phyloP scores from a whole-genome alignment of 2,797 vertebrate genomes.

The Cetoscarus ocellatus region DNA sequence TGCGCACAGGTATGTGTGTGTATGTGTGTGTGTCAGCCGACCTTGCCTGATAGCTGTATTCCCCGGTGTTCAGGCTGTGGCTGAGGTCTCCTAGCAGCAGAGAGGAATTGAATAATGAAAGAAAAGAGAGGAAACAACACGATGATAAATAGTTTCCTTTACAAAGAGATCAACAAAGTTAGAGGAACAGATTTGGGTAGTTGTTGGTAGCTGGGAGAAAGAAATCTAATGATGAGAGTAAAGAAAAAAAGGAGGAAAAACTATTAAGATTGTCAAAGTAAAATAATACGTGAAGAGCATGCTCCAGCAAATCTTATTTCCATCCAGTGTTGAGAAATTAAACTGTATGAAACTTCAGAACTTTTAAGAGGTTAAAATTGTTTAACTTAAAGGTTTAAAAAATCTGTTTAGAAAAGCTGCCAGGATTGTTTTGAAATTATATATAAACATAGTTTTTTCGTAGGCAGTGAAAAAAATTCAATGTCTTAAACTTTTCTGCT shows the following conservation, averaged over 20 bases:
- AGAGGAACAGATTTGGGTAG: background rate
- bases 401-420: no score
- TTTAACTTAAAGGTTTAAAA: no score
- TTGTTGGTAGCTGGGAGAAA: background rate
- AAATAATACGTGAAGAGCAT: no score
- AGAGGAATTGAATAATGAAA: constrained; percentile 19
- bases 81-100: constrained; percentile 51
- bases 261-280: background rate
- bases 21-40: constrained; percentile 43
- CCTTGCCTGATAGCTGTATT: constrained; percentile 65
- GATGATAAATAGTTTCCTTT: constrained; percentile 28
- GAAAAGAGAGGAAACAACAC: constrained; percentile 2
- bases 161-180: constrained; percentile 8
- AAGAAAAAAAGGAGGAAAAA: no score
- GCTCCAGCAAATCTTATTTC: no score
- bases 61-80: constrained; percentile 54
- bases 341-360: no score
- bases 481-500: no score
- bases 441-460: no score
- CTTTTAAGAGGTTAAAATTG: no score
- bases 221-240: background rate
- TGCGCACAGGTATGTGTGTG: constrained; percentile 27
- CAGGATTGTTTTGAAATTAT: no score
- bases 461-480: no score
- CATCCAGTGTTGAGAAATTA: no score